Base-by-base conservation (phyloP, 2,888 invertebrate genomes). In the Euplexia lucipara region DNA sequence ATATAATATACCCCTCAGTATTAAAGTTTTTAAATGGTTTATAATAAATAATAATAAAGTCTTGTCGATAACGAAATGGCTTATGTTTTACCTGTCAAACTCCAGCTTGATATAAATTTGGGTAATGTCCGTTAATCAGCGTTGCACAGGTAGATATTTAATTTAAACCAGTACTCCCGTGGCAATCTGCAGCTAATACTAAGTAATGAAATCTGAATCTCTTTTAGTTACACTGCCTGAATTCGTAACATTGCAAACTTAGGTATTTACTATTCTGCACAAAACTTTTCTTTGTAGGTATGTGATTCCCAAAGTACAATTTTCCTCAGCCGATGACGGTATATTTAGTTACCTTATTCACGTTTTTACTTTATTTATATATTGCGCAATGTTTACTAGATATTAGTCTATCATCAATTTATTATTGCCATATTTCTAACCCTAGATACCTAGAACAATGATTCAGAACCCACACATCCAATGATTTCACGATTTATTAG, bases 401-500 rank as follows among this genome's bases (percentile, higher is more conserved):
- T 68, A 47, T 60, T 48, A 35, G 47, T 58, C 14, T 44, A 45
- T 42, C 42, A 56, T 41, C 20, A 9, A 37, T 52, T 45, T 74
- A n/a, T 57, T 64, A 49, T 53, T 45, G 37, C 20, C 3, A 37
- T 64, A 59, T 77, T 60, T 77, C 42, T 59, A 44, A 10, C 26
- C 32, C 30, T 59, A 45, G 26, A 0, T 35, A 47, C 61, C 47
- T 12, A 39, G 53, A 70, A 64, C n/a, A 39, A 56, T 79, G 79
- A 73, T 41, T 80, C 82, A 70, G 26, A 0, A 32, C 8, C 1
- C 37, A 61, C 35, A 22, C 60, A 67, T 69, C 62, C 26, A 49
- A 68, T 79, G 70, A 76, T 70, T 79, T 65, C 68, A 81, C 64
- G 53, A 75, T 68, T 45, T 70, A 72, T 78, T 63, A 63, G 48